Base-by-base conservation (phyloP, 2,888 invertebrate species). In the Homarus gammarus region DNA sequence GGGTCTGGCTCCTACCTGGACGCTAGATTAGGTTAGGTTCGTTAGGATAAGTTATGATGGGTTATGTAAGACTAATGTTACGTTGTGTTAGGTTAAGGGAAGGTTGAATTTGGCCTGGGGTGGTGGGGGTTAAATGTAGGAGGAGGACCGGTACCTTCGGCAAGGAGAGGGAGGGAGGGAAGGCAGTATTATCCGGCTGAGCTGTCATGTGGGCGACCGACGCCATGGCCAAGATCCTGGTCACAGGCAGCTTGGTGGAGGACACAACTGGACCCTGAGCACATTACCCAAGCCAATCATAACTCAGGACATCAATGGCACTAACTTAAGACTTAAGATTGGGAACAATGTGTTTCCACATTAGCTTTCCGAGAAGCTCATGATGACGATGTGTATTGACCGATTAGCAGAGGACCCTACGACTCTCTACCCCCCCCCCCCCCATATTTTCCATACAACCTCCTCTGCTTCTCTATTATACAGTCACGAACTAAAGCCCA, bases 351-450 rank as follows among this genome's bases (percentile, higher is more conserved):
- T 72, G 49, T 51, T 72, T 83, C 49, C 83, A 72, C 83, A 83
- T 83, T 68, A 83, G 83, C 72, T 70, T 70, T 83, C 83, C 36
- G 70, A 51, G 31, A 33, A 38, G 40, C 83, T 83, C 44, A 51
- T 82, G 70, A 44, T 31, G 68, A 40, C 8, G 49, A 44, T 27
- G 68, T 49, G 82, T 70, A 70, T 44, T 49, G 56, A 72, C 70
- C 51, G 83, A 83, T 83, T 83, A 83, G 70, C 70, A 51, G 70
- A 70, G n/a, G n/a, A n/a, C n/a, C n/a, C n/a, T n/a, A n/a, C n/a
- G n/a, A n/a, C n/a, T n/a, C n/a, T n/a, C n/a, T n/a, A n/a, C n/a
- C n/a, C n/a, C n/a, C n/a, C n/a, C n/a, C n/a, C n/a, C n/a, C n/a
- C n/a, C n/a, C n/a, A n/a, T n/a, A n/a, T n/a, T n/a, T n/a, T n/a